Evolutionary conservation across 1,140 invertebrate species (phyloP), one percentile per base, ranked within the genome.

Genomic region (Leptonema lineaticorne): DNA sequence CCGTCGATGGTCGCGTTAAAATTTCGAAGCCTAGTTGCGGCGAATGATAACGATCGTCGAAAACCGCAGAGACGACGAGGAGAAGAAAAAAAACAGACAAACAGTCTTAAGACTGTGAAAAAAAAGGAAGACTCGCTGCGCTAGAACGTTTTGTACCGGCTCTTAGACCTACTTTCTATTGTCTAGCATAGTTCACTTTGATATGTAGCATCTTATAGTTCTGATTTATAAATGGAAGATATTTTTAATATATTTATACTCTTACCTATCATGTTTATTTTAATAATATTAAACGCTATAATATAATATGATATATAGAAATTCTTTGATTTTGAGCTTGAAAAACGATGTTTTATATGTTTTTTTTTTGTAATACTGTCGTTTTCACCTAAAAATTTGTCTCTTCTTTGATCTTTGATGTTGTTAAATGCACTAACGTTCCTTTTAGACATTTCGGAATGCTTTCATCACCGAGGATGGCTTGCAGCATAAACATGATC

Each of bases 81-180:
- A n/a, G n/a, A 6, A 33, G 30, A 11, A 41, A 41, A 41, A 41
- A 41, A 41, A 11, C 37, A 2, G 11, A 11, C 37, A 14, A 41
- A 41, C n/a, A n/a, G n/a, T n/a, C n/a, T n/a, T n/a, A n/a, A n/a
- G n/a, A n/a, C n/a, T n/a, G n/a, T 41, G 37, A 41, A 41, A 41
- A 41, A 41, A 41, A n/a, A n/a, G n/a, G n/a, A n/a, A 16, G 11
- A 41, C 37, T 41, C 37, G 16, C 37, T 41, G 11, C 16, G 16
- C 37, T 41, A 41, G 37, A 41, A 53, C 22, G 50, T 53, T 20
- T 20, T 6, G 41, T 46, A 16, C 7, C 41, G n/a, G 50, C 8
- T 26, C 20, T 9, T 53, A 53, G 50, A 48, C 50, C 50, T 53
- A 53, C 50, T 53, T 53, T 53, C 50, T n/a, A 53, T 53, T 53